Evolutionary conservation across 2,797 vertebrate species (phyloP).

Genomic region (Sandelia bainsii): DNA sequence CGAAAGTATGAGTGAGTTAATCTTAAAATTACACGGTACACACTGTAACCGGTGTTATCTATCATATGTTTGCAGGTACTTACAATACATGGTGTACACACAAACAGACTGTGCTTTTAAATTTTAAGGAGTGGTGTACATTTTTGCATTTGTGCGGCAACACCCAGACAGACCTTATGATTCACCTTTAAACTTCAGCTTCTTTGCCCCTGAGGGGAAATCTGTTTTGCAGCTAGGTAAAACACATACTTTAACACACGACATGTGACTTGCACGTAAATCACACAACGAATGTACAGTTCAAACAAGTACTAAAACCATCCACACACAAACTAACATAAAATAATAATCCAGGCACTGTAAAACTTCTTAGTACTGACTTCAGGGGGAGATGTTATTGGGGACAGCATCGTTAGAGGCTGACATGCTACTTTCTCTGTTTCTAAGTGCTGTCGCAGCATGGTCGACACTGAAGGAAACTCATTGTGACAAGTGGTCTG

Average conservation of each 20-base stretch:
- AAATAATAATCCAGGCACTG: neutral
- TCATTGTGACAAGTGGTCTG: conserved; percentile 70
- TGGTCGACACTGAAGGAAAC: conserved; percentile 54
- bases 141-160: conserved; percentile 23
- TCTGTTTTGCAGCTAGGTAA: neutral
- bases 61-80: conserved; percentile 40
- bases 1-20: conserved; percentile 43
- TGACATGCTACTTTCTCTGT: conserved; percentile 51
- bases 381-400: conserved; percentile 35
- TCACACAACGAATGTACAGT: no score
- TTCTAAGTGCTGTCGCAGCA: conserved; percentile 49
- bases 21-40: conserved; percentile 29
- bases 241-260: no score
- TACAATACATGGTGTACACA: conserved; percentile 4
- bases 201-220: neutral
- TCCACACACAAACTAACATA: no score
- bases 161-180: neutral
- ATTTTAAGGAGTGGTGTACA: conserved; percentile 10
- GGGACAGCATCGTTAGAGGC: conserved; percentile 33
- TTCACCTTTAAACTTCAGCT: neutral
- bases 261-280: no score
- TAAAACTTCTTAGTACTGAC: neutral
- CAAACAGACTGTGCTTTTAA: conserved; percentile 4
- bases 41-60: conserved; percentile 40
- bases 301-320: no score